These are phyloP conservation scores for Pterobdella sp. DNA, from an alignment of 2,888 invertebrate species.

Conservation along the genomic window DNA sequence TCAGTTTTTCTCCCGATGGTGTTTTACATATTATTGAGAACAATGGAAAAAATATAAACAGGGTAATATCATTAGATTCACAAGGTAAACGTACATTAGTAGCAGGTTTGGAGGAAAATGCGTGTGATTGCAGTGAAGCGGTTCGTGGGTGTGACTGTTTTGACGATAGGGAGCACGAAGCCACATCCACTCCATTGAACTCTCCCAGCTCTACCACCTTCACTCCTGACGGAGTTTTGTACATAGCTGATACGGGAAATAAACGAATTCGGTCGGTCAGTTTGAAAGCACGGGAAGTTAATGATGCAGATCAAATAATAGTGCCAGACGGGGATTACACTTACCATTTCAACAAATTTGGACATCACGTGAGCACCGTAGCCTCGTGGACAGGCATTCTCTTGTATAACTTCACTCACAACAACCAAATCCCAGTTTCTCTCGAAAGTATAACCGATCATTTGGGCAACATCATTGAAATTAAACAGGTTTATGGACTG, in stretches of 20 bases:
- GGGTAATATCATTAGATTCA: constrained; percentile 75
- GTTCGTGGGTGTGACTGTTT: constrained; percentile 73
- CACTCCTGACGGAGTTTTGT: constrained; percentile 84
- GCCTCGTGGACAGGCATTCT: constrained; percentile 86
- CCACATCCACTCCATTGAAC: constrained; percentile 85
- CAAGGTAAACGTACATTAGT: constrained; percentile 84
- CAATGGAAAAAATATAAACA: constrained; percentile 80
- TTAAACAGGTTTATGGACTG: constrained; percentile 71
- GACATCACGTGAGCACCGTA: constrained; percentile 88
- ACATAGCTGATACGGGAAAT: constrained; percentile 83
- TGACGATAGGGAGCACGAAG: constrained; percentile 60
- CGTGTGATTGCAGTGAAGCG: constrained; percentile 51
- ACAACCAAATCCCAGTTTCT: constrained; percentile 88
- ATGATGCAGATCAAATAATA: constrained; percentile 61
- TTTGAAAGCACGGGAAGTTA: constrained; percentile 44
- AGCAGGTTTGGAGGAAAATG: constrained; percentile 70
- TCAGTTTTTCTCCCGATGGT: constrained; percentile 83
- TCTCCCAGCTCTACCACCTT: constrained; percentile 77
- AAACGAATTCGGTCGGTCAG: constrained; percentile 60
- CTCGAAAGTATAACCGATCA: constrained; percentile 86
- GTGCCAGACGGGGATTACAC: constrained; percentile 88
- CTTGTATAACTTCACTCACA: constrained; percentile 88
- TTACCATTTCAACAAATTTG: constrained; percentile 60
- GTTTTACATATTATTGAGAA: constrained; percentile 87
- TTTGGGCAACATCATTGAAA: constrained; percentile 71